Evolutionary conservation across 2,797 vertebrate genomes (phyloP).

Genomic region (Discoglossus pictus): DNA sequence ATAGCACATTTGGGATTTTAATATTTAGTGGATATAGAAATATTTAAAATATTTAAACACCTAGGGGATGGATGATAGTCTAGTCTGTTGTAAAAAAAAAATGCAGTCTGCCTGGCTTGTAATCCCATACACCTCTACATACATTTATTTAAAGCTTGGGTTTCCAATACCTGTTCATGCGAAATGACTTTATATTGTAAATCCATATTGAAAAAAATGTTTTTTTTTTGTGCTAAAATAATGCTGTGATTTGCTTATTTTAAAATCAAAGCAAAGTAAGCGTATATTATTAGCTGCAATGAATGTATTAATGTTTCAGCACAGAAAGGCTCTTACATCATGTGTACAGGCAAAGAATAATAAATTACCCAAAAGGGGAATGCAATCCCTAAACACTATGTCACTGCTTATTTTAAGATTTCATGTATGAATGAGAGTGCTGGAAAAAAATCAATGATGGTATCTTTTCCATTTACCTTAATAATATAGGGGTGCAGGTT

Average conservation of each 20-base stretch:
- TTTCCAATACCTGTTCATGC: too few relatives aligned
- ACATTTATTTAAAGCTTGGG: slow-evolving; percentile 15
- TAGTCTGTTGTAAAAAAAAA: slow-evolving; percentile 10
- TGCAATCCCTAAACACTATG: slow-evolving; percentile 45
- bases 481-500: too few relatives aligned
- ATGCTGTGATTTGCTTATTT: neutral
- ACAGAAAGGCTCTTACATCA: slow-evolving; percentile 45
- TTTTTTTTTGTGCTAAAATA: neutral
- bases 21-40: slow-evolving; percentile 29
- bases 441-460: too few relatives aligned
- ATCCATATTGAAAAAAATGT: neutral
- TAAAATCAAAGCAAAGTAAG: slow-evolving; percentile 13
- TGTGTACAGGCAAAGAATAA: slow-evolving; percentile 40
- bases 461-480: too few relatives aligned
- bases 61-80: slow-evolving; percentile 14
- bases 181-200: too few relatives aligned
- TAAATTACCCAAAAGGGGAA: slow-evolving; percentile 31
- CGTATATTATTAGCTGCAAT: slow-evolving; percentile 21
- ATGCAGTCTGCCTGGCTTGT: slow-evolving; percentile 5
- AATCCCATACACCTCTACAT: neutral
- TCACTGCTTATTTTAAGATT: slow-evolving; percentile 23
- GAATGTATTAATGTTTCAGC: slow-evolving; percentile 30
- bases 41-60: slow-evolving; percentile 41
- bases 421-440: neutral
- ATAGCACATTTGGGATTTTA: slow-evolving; percentile 10